A percentile compares a stretch with the other conserved stretches of the same genome.
phyloP scores from a whole-genome alignment of 2,797 vertebrate species.

The Pitangus sulphuratus region DNA sequence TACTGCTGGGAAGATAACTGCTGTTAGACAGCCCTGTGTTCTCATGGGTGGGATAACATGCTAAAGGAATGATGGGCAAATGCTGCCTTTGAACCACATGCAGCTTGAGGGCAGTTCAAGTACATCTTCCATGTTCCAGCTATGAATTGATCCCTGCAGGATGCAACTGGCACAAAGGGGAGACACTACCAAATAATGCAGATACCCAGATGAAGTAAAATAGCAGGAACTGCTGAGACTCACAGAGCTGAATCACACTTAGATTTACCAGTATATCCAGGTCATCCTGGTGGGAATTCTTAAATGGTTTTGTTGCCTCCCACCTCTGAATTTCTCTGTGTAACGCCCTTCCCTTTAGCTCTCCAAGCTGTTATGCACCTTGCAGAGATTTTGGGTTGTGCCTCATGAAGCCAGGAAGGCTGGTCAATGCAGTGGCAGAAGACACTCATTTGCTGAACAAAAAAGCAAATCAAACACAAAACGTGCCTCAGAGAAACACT shows the following conservation, averaged over 20 bases:
- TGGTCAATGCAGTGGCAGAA: not conserved
- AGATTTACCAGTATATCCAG: not conserved
- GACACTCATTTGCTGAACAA: not conserved
- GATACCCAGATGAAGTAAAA: not conserved
- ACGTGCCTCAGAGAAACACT: not conserved
- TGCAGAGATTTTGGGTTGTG: not conserved
- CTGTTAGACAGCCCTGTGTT: not conserved
- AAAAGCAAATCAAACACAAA: not conserved
- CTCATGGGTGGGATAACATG: not conserved
- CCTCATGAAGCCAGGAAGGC: not conserved
- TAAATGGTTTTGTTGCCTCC: not conserved
- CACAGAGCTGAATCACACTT: not conserved
- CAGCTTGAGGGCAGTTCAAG: not conserved
- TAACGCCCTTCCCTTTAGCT: not conserved
- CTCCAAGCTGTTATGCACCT: not conserved
- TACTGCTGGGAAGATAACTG: not conserved
- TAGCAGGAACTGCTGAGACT: not conserved
- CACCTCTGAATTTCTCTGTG: not conserved
- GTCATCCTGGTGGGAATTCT: not conserved
- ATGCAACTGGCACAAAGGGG: not conserved
- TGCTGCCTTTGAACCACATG: not conserved
- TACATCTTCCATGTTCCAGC: not conserved
- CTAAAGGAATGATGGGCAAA: not conserved
- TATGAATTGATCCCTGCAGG: not conserved
- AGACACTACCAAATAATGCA: not conserved